phyloP scores from a whole-genome alignment of 2,888 invertebrate genomes.

The Thysanoteuthis rhombus region DNA sequence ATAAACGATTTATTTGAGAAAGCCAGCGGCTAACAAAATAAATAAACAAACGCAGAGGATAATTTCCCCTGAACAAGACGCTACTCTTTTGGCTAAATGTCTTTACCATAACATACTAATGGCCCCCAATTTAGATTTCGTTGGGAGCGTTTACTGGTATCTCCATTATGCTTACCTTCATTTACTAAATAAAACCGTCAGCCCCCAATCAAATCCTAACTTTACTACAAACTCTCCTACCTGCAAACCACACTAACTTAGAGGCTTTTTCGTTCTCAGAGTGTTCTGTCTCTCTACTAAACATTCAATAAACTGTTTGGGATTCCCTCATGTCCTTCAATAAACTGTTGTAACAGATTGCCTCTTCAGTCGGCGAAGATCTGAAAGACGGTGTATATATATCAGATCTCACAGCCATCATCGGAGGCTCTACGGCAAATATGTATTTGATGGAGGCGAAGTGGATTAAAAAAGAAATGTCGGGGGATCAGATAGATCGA shows the following conservation, averaged over 20 bases:
- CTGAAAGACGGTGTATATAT: background rate
- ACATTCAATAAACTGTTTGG: background rate
- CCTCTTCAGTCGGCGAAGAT: background rate
- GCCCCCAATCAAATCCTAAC: background rate
- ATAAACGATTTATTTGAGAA: background rate
- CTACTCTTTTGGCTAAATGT: background rate
- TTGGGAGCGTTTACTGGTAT: background rate
- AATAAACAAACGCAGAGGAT: background rate
- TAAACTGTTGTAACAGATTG: background rate
- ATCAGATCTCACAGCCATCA: constrained; percentile 12
- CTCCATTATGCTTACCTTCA: background rate
- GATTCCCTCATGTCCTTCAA: background rate
- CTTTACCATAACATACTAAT: background rate
- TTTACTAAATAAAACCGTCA: background rate
- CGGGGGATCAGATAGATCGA: background rate
- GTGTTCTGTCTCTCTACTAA: background rate
- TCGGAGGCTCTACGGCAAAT: background rate
- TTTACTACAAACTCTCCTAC: background rate
- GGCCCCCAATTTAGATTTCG: background rate
- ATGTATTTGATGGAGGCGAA: background rate
- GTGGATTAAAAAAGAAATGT: background rate
- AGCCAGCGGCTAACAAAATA: background rate
- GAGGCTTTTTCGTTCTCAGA: background rate
- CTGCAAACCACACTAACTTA: background rate
- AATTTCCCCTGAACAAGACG: background rate